Percentiles rank a stretch among this genome's conserved stretches.
Conservation (phyloP, 2,888 invertebrate genomes). For the Orthonychiurus folsomi region DNA sequence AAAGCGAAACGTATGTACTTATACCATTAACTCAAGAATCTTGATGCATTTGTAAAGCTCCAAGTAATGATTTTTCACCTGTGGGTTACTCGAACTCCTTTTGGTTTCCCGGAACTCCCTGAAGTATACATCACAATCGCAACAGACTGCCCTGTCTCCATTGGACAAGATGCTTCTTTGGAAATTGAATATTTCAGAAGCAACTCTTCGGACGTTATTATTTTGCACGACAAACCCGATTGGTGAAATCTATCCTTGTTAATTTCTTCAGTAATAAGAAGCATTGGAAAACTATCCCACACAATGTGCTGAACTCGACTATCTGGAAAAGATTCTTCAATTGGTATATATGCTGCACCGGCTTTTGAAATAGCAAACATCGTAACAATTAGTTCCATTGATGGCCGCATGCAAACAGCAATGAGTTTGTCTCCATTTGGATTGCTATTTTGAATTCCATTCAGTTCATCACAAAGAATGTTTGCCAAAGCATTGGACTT, state of each 20-base stretch:
- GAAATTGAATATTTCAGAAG: conserved; percentile 48
- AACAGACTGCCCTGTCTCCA: conserved; percentile 45
- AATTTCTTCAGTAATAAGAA: conserved; percentile 55
- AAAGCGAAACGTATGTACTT: too few relatives aligned
- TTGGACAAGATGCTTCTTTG: conserved; percentile 27
- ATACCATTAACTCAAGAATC: too few relatives aligned
- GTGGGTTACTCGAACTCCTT: conserved; percentile 66
- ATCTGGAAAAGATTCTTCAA: conserved; percentile 64
- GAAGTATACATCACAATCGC: conserved; percentile 74
- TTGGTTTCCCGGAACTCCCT: conserved; percentile 43
- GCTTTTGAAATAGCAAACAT: conserved; percentile 69
- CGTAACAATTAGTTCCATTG: conserved; percentile 57
- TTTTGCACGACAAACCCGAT: background rate
- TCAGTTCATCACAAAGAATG: background rate
- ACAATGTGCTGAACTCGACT: conserved; percentile 67
- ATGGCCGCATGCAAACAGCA: conserved; percentile 70
- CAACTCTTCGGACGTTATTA: conserved; percentile 38
- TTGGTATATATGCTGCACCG: conserved; percentile 74
- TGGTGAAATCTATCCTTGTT: background rate
- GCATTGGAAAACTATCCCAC: conserved; percentile 60
- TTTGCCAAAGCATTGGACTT: conserved; percentile 1
- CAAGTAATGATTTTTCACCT: conserved; percentile 9
- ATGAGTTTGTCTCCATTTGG: conserved; percentile 63
- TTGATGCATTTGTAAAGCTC: too few relatives aligned
- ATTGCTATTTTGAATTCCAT: conserved; percentile 45